Conservation (phyloP, 92 coral and sea anemone genomes). For the Palythoa grandiflora region DNA sequence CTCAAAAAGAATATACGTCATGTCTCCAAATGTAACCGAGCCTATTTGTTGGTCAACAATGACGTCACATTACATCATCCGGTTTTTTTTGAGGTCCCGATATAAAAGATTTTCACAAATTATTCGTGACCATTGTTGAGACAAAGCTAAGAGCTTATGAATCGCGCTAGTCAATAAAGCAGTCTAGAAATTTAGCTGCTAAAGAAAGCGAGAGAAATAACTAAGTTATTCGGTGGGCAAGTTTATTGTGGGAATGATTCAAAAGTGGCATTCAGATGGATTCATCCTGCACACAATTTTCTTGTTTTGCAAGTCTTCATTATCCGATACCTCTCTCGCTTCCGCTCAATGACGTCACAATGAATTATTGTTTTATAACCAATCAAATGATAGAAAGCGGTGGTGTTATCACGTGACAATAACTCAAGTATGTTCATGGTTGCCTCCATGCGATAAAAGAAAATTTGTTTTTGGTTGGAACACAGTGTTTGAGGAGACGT, state of each 20-base stretch:
- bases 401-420: constrained; percentile 79
- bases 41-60: background rate
- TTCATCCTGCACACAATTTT: background rate
- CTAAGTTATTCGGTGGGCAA: too few species aligned
- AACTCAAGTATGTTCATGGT: constrained; percentile 73
- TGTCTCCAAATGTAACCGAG: background rate
- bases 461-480: constrained; percentile 35
- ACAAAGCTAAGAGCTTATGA: background rate
- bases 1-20: background rate
- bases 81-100: constrained; percentile 3
- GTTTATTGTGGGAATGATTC: background rate
- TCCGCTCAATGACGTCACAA: constrained; percentile 43
- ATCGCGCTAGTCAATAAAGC: background rate
- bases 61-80: constrained; percentile 23
- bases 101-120: constrained; percentile 1
- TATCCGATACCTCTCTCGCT: background rate
- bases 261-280: background rate
- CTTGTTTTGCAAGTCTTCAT: background rate
- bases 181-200: background rate
- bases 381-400: constrained; percentile 55
- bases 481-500: background rate
- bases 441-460: constrained; percentile 75
- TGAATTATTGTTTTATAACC: constrained; percentile 62
- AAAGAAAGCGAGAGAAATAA: background rate
- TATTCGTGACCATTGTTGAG: background rate